Evolutionary conservation across 2,888 invertebrate species (phyloP), one percentile per base, ranked within the genome.

Genomic region (Tanypteryx hageni): DNA sequence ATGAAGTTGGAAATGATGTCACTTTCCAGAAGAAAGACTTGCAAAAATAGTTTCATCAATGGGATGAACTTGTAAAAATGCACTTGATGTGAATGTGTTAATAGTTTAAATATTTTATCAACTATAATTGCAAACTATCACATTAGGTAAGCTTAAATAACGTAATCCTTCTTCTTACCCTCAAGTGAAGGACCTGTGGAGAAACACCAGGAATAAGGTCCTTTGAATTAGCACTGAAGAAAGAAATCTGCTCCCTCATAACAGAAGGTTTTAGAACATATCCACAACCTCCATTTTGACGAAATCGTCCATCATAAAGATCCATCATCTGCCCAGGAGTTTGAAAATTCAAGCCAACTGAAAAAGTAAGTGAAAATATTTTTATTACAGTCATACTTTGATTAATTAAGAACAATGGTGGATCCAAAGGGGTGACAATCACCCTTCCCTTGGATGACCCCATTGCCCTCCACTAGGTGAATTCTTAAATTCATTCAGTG

Each of bases 281-380:
- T n/a, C 96, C 96, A 94, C 96, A 96, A 18, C 95, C 95, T 14
- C 96, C 96, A 94, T 96, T 96, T 93, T 96, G 96, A n/a, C 95
- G 94, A 94, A 96, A 96, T 94, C 96, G 95, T 18, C 96, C 96
- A 93, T 96, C 95, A 94, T 96, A 96, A n/a, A 96, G 94, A 94
- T 96, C 96, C 96, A 96, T 96, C 96, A 96, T 96, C 92, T 96
- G 94, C 0, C 96, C 96, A 1, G 96, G 95, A 0, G 96, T 96
- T 94, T 96, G 96, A 94, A 96, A 96, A 94, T 96, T 96, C 93
- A 96, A 94, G 4, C 96, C 95, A 93, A 96, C 96, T 95, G 94
- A 82, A 93, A 92, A 92, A 31, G 58, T 31, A 31, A n/a, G 8
- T 57, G 10, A 31, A 59, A n/a, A 76, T 76, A 81, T 59, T 5